phyloP scores from a whole-genome alignment of 37 sponge, comb jelly and placozoan species.

The Amphimedon queenslandica region DNA sequence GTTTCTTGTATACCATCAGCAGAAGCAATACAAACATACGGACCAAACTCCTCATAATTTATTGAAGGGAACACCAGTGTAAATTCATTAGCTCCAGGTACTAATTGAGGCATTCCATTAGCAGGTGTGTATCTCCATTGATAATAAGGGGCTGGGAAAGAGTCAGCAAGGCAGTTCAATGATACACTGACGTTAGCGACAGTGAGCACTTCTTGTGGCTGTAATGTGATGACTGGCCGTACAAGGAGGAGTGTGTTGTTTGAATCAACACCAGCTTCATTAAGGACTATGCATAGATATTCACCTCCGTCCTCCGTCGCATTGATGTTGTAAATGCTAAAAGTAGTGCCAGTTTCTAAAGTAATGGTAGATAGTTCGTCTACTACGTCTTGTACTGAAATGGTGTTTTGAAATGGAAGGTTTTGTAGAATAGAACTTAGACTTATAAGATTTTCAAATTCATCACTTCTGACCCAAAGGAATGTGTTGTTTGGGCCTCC shows the following conservation, averaged over 20 bases:
- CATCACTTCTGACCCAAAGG: conserved; percentile 37
- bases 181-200: neutral
- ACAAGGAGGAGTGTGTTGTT: conserved; percentile 18
- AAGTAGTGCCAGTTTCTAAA: neutral
- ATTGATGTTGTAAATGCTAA: conserved; percentile 17
- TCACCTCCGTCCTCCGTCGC: conserved; percentile 47
- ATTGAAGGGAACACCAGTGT: conserved; percentile 7
- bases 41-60: conserved; percentile 10
- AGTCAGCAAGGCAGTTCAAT: conserved; percentile 9
- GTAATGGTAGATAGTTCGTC: neutral
- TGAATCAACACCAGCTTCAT: conserved; percentile 54
- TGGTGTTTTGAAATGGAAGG: neutral
- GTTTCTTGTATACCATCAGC: neutral
- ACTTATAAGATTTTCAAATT: neutral
- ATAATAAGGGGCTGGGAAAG: conserved; percentile 21
- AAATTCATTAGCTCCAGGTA: conserved; percentile 2
- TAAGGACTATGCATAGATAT: conserved; percentile 57
- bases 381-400: neutral
- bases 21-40: conserved; percentile 2
- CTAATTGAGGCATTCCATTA: neutral
- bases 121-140: too few relatives aligned
- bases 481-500: conserved; percentile 47
- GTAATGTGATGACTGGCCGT: conserved; percentile 4
- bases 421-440: neutral
- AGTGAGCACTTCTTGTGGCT: neutral